A percentile compares a stretch with the other conserved stretches of the same genome.
These are phyloP conservation scores for Agapetus fuscipes DNA, from an alignment of 2,888 invertebrate genomes.

Conservation along the genomic window DNA sequence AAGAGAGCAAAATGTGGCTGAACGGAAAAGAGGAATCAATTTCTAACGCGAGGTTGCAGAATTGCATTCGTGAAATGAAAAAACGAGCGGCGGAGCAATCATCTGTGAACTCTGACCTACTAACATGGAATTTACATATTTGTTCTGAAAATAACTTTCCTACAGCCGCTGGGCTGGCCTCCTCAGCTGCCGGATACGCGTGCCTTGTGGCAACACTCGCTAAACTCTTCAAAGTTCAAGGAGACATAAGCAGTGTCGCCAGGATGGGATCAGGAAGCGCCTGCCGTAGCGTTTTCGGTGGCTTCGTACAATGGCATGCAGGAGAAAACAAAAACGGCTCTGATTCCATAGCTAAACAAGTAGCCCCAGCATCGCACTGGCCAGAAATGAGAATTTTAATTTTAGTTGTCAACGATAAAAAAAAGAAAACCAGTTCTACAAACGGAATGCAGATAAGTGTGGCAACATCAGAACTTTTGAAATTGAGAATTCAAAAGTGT, in stretches of 20 bases:
- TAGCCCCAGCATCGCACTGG: conserved; percentile 74
- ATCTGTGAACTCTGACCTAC: conserved; percentile 34
- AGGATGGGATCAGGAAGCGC: conserved; percentile 92
- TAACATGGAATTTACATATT: conserved; percentile 62
- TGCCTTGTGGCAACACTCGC: conserved; percentile 78
- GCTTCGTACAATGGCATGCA: conserved; percentile 89
- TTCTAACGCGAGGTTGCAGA: conserved; percentile 60
- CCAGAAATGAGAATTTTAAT: conserved; percentile 82
- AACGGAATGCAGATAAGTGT: conserved; percentile 78
- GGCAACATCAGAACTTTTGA: conserved; percentile 73
- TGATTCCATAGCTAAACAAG: conserved; percentile 69
- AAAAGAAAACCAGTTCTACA: conserved; percentile 81
- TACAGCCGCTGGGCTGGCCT: conserved; percentile 95
- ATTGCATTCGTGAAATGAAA: conserved; percentile 54
- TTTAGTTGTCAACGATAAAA: conserved; percentile 74
- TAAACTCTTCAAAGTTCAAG: conserved; percentile 61
- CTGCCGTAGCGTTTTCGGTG: conserved; percentile 88
- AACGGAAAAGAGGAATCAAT: conserved; percentile 76
- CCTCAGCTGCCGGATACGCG: conserved; percentile 97
- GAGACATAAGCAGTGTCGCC: conserved; percentile 68
- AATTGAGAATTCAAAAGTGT: conserved; percentile 58
- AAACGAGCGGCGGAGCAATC: conserved; percentile 33
- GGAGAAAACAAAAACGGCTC: conserved; percentile 54
- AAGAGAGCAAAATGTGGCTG: conserved; percentile 75
- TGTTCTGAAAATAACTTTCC: conserved; percentile 96